Evolutionary conservation across 2,888 invertebrate genomes (phyloP), one percentile per base, ranked within the genome.

Genomic region (Ptychoptera contaminata): DNA sequence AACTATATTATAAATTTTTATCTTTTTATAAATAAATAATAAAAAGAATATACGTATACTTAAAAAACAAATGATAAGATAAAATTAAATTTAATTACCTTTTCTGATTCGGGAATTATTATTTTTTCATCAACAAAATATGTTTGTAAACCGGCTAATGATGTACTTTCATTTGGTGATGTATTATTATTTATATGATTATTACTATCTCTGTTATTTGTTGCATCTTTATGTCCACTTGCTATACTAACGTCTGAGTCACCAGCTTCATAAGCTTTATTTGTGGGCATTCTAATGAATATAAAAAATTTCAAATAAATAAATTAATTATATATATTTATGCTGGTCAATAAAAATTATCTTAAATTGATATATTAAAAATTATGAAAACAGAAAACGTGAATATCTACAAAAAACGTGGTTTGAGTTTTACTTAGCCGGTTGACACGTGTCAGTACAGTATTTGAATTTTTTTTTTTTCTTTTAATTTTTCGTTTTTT

Each of bases 61-160:
- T 23, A 11, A n/a, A 8, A 34, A 34, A 34, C 11, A 34, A 11
- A n/a, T 6, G 10, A 11, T 34, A n/a, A 34, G 34, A 11, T 34
- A 34, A 10, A 8, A 34, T 39, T 37, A 35, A 38, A 9, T 32
- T 31, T 41, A 56, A 61, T 62, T 59, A 74, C 74, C 49, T 58
- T 58, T 37, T 69, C 67, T 37, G 62, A 56, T 48, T 77, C 72
- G 14, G 78, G 78, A 55, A 79, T 74, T 16, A 59, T 63, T 44
- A 79, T 67, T 59, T 70, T 72, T 54, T 76, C 67, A 53, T 78
- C 76, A 4, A 73, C 71, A 54, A 77, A 77, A 55, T 79, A 78
- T 1, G 77, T 74, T 48, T 59, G 61, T 11, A 60, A 47, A 11
- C 45, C 51, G 40, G 58, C 57, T 34, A 63, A 49, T 45, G 56